Evolutionary conservation across 2,888 invertebrate genomes (phyloP).

Genomic region (Imbricaverruca yamaguchii): DNA sequence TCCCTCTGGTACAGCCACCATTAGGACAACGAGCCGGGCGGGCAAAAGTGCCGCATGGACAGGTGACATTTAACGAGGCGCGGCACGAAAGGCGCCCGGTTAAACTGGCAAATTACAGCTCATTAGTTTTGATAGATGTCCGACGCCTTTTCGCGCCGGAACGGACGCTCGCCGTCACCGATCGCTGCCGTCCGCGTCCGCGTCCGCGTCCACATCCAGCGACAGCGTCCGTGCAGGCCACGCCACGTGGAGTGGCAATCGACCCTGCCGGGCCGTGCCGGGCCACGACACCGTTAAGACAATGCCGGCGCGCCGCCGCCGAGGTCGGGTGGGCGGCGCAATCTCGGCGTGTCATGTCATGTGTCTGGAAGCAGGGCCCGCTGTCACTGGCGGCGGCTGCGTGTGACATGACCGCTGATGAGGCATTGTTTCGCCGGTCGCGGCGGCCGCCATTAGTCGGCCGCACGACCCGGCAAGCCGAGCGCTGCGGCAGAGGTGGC

Average conservation of each 20-base stretch:
- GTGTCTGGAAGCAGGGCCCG: background rate
- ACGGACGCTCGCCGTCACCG: background rate
- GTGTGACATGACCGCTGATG: background rate
- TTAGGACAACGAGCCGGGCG: background rate
- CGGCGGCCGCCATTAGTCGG: too few relatives aligned
- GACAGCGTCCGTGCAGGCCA: too few relatives aligned
- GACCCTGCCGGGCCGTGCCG: too few relatives aligned
- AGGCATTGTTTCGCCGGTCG: background rate
- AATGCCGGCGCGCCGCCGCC: too few relatives aligned
- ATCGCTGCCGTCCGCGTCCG: background rate
- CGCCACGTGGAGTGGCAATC: too few relatives aligned
- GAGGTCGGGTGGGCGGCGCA: background rate
- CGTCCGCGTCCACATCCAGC: background rate
- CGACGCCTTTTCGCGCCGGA: background rate
- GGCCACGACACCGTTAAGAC: too few relatives aligned
- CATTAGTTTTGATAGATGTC: constrained; percentile 12
- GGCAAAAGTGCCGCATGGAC: background rate
- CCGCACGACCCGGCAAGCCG: too few relatives aligned
- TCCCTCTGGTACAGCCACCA: background rate
- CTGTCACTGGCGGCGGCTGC: background rate
- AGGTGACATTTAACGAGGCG: constrained; percentile 16
- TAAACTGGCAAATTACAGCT: constrained; percentile 17
- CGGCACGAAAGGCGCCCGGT: background rate
- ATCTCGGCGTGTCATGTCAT: background rate
- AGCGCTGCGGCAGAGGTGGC: too few relatives aligned